Percentiles rank a stretch among this genome's conserved stretches.
Conservation (phyloP, 2,113 vertebrate species). For the Haemorhous mexicanus region DNA sequence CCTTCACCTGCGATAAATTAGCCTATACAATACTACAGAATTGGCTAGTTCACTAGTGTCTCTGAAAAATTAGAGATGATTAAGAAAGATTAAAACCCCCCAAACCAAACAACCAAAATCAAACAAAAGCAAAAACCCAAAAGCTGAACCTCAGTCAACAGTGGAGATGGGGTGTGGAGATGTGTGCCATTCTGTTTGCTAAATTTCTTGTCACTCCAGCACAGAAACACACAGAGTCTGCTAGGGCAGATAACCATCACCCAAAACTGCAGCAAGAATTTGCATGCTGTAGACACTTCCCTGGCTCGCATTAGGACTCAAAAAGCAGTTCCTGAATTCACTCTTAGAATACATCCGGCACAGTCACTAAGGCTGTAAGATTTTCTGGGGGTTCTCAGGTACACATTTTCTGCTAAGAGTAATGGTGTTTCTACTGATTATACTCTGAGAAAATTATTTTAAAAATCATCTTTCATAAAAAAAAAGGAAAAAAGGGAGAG, state of each 20-base stretch:
- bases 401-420: neutral
- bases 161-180: neutral
- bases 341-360: neutral
- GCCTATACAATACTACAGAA: neutral
- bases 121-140: neutral
- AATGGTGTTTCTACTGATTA: neutral
- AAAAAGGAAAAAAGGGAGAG: neutral
- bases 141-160: neutral
- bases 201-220: neutral
- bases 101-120: neutral
- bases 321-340: neutral
- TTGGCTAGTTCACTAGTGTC: fast-evolving
- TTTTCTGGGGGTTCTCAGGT: neutral
- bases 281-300: neutral
- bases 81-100: neutral
- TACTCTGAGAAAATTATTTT: neutral
- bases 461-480: neutral
- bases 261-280: neutral
- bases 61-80: neutral
- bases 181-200: neutral
- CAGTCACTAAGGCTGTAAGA: neutral
- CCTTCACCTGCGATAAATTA: neutral
- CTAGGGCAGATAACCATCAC: neutral
- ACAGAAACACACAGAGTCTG: neutral
- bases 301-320: neutral